Percentiles rank a stretch among this genome's conserved stretches.
phyloP scores from a whole-genome alignment of 2,113 vertebrate species.

The Stigmatopora nigra region DNA sequence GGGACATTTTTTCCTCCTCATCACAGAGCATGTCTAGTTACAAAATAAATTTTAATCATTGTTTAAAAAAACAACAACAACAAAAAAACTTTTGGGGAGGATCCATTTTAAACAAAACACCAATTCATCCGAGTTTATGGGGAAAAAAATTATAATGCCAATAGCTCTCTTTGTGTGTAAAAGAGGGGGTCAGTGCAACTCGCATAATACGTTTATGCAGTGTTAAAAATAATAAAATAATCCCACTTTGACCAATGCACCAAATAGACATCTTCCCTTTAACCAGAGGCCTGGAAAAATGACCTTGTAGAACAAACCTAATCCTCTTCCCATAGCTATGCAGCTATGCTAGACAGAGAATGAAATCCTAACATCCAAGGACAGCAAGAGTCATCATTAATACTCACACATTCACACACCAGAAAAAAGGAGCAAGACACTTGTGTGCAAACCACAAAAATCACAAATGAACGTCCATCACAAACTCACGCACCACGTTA shows the following conservation, averaged over 20 bases:
- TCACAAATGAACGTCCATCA: slow-evolving; percentile 10
- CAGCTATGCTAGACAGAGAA: slow-evolving; percentile 34
- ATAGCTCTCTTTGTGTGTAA: slow-evolving; percentile 7
- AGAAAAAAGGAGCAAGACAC: slow-evolving; percentile 16
- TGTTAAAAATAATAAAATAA: slow-evolving; percentile 17
- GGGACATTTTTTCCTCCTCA: neutral
- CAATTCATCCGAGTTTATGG: neutral
- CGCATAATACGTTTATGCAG: slow-evolving; percentile 17
- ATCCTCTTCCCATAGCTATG: slow-evolving; percentile 46
- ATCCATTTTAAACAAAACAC: slow-evolving; percentile 12
- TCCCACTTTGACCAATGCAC: slow-evolving; percentile 42
- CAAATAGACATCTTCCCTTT: slow-evolving; percentile 48
- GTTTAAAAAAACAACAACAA: neutral
- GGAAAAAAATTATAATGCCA: slow-evolving; percentile 1
- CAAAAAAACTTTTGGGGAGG: slow-evolving; percentile 1
- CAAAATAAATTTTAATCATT: slow-evolving; percentile 18
- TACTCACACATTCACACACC: slow-evolving; percentile 9
- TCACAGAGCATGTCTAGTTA: slow-evolving; percentile 9
- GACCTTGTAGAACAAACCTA: slow-evolving; percentile 53
- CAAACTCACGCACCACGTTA: slow-evolving; percentile 7
- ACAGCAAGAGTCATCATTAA: slow-evolving; percentile 23
- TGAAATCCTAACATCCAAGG: slow-evolving; percentile 20
- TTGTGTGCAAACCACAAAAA: slow-evolving; percentile 33
- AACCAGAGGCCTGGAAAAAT: slow-evolving; percentile 50
- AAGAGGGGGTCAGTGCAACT: neutral